Evolutionary conservation across 2,113 vertebrate species (phyloP), one percentile per base, ranked within the genome.

Genomic region (Eulemur macaco): DNA sequence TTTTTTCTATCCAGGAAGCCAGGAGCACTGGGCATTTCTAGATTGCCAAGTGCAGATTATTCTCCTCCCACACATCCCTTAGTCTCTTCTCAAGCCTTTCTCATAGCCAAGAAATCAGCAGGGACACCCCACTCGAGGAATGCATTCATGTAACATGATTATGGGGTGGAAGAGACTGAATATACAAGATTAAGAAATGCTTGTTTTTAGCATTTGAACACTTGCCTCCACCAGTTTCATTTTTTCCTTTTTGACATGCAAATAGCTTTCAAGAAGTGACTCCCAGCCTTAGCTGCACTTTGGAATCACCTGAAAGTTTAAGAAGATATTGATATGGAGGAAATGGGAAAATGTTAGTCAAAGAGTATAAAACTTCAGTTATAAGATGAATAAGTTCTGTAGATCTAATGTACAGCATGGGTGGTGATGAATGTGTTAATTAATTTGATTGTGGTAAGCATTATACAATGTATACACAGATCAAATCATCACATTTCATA

Each of bases 191-290:
- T 54, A 74, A 80, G 60, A 86, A 68, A 85, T 91, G 42, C 76
- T 86, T 82, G 45, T 45, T 92, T 93, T 96, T 86, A 95, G 60
- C 84, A 64, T n/a, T 39, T 86, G 69, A 80, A 93, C 69, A 71
- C 89, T 58, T 86, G 58, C 56, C 56, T 97, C 85, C 56, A 68
- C 39, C 54, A 86, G 60, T 54, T 92, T 71, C 50, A 95, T 64
- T 92, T 96, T 82, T 66, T 54, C 54, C 45, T n/a, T 60, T 17
- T 20, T 58, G 54, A 92, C 29, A 60, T 31, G n/a, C 23, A 52
- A 73, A 39, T 8, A 58, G 60, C 31, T 23, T 29, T 66, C 25
- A 77, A 39, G 31, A 27, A 37, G 13, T 11, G 21, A 17, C 27
- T 64, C 25, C 91, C 13, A 14, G 50, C 50, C 37, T 84, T 84